Base-by-base conservation (phyloP, 1,140 invertebrate genomes). In the Sarcophaga bullata region DNA sequence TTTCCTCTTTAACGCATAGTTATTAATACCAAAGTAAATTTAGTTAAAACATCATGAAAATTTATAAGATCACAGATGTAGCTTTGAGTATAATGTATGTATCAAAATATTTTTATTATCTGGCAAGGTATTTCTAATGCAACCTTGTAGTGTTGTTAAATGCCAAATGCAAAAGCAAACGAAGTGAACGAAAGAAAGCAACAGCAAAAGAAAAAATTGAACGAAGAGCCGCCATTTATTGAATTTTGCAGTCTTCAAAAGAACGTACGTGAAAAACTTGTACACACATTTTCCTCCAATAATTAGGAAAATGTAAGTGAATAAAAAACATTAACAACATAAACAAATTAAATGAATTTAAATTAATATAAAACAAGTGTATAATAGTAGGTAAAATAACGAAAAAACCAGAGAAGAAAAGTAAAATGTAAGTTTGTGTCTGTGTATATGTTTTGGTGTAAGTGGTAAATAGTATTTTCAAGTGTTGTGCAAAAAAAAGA, bases 181-280 rank as follows among this genome's bases (percentile, higher is more conserved):
- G 11, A 13, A 58, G 11, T 11, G 73, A 73, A 73, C 73, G 73
- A 76, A 15, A n/a, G 9, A 76, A 76, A 48, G 48, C 73, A 50
- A 76, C 73, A 50, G 48, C 73, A 50, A 76, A 76, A 47, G 37
- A 11, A 76, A 50, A 47, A 73, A 76, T n/a, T 76, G 9, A 50
- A 50, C 73, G 46, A 50, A 47, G 46, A 76, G 73, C 73, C 73
- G 73, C 73, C 73, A 76, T 76, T 76, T 76, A 76, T 80, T 80
- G 54, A 80, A 54, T 80, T 80, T 80, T 80, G 80, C 80, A 80
- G 80, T 80, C 80, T 25, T 19, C 76, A 13, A 19, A 17, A 52
- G 17, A 62, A 58, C 17, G 52, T 80, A 80, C 80, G 80, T 80
- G 80, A 80, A 62, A 80, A 80, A 80, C 80, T 80, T 80, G 80